Evolutionary conservation across 2,113 vertebrate genomes (phyloP), one percentile per base, ranked within the genome.

Genomic region (Myotis yumanensis): DNA sequence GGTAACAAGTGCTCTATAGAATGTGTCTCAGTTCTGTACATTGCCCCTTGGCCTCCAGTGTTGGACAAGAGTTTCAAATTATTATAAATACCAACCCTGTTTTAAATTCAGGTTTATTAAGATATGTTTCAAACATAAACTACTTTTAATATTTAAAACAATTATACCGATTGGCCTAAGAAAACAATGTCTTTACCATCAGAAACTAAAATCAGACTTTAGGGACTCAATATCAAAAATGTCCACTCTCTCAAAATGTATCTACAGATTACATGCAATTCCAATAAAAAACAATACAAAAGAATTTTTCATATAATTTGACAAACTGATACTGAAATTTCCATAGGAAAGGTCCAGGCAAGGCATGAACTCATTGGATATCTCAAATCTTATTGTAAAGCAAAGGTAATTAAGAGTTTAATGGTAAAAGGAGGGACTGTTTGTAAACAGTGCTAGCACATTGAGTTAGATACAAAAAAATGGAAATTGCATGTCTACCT

Each of bases 351-450:
- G 5, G 11, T 5, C 18, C 37, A 54, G 51, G 30, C 20, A 82
- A 66, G 35, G 5, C 20, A 20, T 11, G 15, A 86, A 75, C 57
- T 46, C 77, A 51, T 10, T 25, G 4, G 23, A 80, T 5, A n/a
- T 23, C 28, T 28, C 14, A 43, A 89, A 91, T 7, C 25, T 80
- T 84, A 62, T 7, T 59, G 9, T 43, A 57, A 96, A 93, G 15
- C 51, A 91, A 54, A 96, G 48, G 5, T 95, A 85, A 93, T 92
- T 95, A 93, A 80, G 6, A 91, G n/a, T 4, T 62, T 32, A 80
- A 23, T 9, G 8, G 51, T 83, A 12, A 71, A 84, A 35, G 32
- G 17, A 66, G 0, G 25, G 7, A 11, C n/a, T 71, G 1, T 57
- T 87, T 18, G 51, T 32, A 83, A 95, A 76, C 5, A 43, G 43